Conservation (phyloP, 1,140 invertebrate genomes). For the Lepidurus arcticus region DNA sequence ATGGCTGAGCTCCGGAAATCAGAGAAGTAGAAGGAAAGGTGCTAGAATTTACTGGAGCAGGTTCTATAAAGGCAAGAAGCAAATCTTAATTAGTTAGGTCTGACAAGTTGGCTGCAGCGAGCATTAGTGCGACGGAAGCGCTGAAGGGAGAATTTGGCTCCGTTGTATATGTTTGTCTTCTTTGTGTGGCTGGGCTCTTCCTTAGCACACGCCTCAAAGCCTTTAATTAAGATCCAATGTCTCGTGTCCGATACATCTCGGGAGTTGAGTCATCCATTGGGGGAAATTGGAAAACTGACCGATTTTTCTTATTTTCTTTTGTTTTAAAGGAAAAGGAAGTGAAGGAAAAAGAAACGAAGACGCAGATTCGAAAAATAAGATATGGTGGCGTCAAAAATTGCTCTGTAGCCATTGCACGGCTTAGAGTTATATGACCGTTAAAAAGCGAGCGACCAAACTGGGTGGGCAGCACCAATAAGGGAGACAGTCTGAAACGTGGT, state of each 20-base stretch:
- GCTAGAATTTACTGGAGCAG: background rate
- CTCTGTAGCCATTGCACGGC: background rate
- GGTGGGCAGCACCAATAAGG: background rate
- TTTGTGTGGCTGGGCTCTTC: background rate
- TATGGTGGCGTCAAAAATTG: background rate
- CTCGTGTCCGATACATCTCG: slow-evolving; percentile 14
- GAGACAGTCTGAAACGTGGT: background rate
- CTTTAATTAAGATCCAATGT: slow-evolving; percentile 15
- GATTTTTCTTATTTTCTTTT: background rate
- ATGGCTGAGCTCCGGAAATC: background rate
- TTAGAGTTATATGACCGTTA: background rate
- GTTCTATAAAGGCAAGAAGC: background rate
- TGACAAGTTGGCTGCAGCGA: slow-evolving; percentile 11
- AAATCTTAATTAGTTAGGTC: slow-evolving; percentile 22
- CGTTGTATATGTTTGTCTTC: background rate
- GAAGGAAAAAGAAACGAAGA: background rate
- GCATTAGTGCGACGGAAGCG: background rate
- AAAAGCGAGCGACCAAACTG: background rate
- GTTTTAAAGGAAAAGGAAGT: background rate
- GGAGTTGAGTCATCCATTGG: background rate
- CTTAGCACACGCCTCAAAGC: background rate
- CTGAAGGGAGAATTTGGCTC: background rate
- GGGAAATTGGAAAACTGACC: no score
- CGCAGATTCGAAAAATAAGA: background rate
- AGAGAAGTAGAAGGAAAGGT: background rate